Conservation (phyloP, 2,113 vertebrate species). For the Dipodomys stephensi region DNA sequence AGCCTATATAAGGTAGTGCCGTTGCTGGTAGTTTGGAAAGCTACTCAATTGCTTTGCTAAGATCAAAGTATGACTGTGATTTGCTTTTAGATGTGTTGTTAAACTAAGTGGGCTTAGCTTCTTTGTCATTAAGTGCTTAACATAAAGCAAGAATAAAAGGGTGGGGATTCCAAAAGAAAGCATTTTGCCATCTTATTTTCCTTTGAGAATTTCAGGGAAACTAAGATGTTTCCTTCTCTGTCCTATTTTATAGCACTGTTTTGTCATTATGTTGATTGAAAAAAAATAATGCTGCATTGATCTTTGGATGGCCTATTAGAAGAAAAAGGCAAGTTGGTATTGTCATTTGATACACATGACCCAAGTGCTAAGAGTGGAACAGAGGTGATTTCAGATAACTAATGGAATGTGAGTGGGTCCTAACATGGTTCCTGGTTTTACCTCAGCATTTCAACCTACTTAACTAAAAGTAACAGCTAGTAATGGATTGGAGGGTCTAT, state of each 20-base stretch:
- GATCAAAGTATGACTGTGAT: constrained; percentile 46
- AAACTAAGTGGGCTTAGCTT: constrained; percentile 45
- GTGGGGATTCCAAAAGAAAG: constrained; percentile 69
- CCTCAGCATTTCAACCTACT: constrained; percentile 28
- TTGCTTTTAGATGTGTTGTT: constrained; percentile 24
- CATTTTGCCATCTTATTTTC: constrained; percentile 10
- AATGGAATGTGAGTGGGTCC: constrained; percentile 9
- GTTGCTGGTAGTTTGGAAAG: constrained; percentile 66
- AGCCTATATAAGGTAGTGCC: constrained; percentile 28
- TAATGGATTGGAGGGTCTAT: constrained; percentile 11
- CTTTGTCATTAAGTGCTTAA: constrained; percentile 58
- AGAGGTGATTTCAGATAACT: constrained; percentile 55
- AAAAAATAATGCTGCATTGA: constrained; percentile 57
- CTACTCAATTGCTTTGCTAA: constrained; percentile 44
- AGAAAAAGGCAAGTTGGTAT: constrained; percentile 28
- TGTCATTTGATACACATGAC: constrained; percentile 36
- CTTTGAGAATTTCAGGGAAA: constrained; percentile 64
- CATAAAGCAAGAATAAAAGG: constrained; percentile 13
- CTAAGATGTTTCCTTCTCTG: constrained; percentile 26
- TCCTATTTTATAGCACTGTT: constrained; percentile 57
- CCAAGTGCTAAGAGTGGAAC: not conserved
- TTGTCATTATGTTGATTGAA: constrained; percentile 53
- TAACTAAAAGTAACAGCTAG: constrained; percentile 30
- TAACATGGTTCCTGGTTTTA: constrained; percentile 25
- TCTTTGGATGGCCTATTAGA: constrained; percentile 43